These are phyloP conservation scores for Hippoglossus hippoglossus DNA, from an alignment of 2,797 vertebrate genomes.

Conservation along the genomic window DNA sequence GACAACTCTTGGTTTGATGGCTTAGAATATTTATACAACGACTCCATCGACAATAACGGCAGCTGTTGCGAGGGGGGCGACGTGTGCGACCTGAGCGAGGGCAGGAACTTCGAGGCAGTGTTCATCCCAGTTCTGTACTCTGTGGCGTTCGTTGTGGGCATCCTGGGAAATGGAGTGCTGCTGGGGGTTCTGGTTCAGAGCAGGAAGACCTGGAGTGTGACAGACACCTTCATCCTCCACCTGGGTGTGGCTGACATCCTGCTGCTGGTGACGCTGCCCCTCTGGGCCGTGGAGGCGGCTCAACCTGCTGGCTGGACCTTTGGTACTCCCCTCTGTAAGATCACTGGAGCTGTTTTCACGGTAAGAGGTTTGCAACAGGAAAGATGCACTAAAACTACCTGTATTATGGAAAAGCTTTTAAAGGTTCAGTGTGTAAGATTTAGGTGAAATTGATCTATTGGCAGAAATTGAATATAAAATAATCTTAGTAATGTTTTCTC, in stretches of 20 bases:
- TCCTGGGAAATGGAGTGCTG: slow-evolving; percentile 85
- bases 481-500: too few species aligned
- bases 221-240: slow-evolving; percentile 88
- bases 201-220: slow-evolving; percentile 80
- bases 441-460: too few species aligned
- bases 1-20: rapidly evolving
- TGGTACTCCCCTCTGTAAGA: slow-evolving; percentile 83
- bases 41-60: rapidly evolving
- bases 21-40: rapidly evolving
- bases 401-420: neutral
- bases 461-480: too few species aligned
- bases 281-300: slow-evolving; percentile 83
- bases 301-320: slow-evolving; percentile 80
- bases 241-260: slow-evolving; percentile 84
- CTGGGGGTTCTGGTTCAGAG: slow-evolving; percentile 79
- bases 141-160: slow-evolving; percentile 81
- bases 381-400: neutral
- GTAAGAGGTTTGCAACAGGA: slow-evolving; percentile 64
- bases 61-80: neutral
- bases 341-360: slow-evolving; percentile 85
- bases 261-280: slow-evolving; percentile 86
- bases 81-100: slow-evolving; percentile 63
- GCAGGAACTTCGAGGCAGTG: slow-evolving; percentile 73
- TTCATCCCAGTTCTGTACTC: slow-evolving; percentile 84
- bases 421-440: too few species aligned